Percentiles rank a stretch among this genome's conserved stretches.
Evolutionary conservation across 2,888 invertebrate genomes (phyloP).

Genomic region (Melangyna quadrimaculata): DNA sequence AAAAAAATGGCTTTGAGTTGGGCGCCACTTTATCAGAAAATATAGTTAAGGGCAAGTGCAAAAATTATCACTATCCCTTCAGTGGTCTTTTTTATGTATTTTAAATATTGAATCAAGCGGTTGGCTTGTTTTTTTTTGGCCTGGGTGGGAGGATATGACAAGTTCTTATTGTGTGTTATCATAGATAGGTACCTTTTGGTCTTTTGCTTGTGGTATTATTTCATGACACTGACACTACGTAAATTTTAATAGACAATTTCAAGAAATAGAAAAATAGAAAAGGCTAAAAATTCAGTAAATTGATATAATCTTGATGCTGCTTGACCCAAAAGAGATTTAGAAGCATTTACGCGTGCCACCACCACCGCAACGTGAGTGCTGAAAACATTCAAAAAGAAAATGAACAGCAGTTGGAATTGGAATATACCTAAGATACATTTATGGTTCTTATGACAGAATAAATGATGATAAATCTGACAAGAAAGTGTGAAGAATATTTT

Average conservation of each 20-base stretch:
- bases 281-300: background rate
- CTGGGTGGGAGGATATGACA: slow-evolving; percentile 38
- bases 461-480: no score
- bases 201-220: background rate
- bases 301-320: background rate
- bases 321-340: background rate
- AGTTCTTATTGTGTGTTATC: slow-evolving; percentile 26
- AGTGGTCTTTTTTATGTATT: background rate
- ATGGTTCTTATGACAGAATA: no score
- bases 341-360: no score
- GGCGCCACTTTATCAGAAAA: slow-evolving; percentile 42
- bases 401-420: no score
- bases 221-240: background rate
- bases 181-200: background rate
- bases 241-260: background rate
- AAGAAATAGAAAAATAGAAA: background rate
- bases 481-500: no score
- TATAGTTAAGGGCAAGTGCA: slow-evolving; percentile 40
- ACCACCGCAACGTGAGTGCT: no score
- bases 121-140: background rate
- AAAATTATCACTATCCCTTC: slow-evolving; percentile 59
- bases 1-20: slow-evolving; percentile 7
- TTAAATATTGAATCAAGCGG: background rate
- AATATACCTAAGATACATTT: no score
- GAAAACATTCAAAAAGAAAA: no score